These are phyloP conservation scores for Anaspis maculata DNA, from an alignment of 2,888 invertebrate species.

Conservation along the genomic window DNA sequence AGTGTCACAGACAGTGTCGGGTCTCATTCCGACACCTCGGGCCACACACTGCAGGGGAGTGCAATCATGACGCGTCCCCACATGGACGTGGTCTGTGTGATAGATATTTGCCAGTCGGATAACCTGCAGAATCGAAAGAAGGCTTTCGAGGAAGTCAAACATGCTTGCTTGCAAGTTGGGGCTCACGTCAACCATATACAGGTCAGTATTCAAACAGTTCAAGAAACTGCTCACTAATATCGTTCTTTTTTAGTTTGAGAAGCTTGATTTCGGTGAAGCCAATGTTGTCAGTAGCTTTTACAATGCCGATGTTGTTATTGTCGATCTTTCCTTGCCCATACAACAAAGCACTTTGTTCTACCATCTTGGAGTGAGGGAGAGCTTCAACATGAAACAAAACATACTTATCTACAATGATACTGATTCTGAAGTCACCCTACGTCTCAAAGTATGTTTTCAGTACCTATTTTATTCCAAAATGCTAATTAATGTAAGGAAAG, in stretches of 20 bases:
- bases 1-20: constrained; percentile 53
- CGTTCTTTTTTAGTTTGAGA: constrained; percentile 68
- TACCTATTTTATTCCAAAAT: not conserved
- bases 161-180: constrained; percentile 69
- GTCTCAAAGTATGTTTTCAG: constrained; percentile 78
- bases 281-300: constrained; percentile 93
- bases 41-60: constrained; percentile 41
- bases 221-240: constrained; percentile 17
- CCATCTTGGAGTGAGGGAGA: constrained; percentile 94
- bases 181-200: constrained; percentile 78
- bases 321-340: constrained; percentile 83
- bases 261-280: constrained; percentile 94
- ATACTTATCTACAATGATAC: constrained; percentile 83
- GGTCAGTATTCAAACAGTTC: too few relatives aligned
- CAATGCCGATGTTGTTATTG: constrained; percentile 95
- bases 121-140: constrained; percentile 67
- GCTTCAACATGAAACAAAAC: constrained; percentile 95
- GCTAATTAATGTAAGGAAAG: constrained; percentile 1
- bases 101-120: constrained; percentile 65
- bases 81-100: constrained; percentile 85
- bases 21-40: constrained; percentile 54
- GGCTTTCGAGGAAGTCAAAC: constrained; percentile 77
- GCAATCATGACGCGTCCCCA: constrained; percentile 47
- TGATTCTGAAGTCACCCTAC: constrained; percentile 77
- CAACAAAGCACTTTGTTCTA: constrained; percentile 94